Evolutionary conservation across 1,140 invertebrate species (phyloP), one percentile per base, ranked within the genome.

Genomic region (Musca vetustissima): DNA sequence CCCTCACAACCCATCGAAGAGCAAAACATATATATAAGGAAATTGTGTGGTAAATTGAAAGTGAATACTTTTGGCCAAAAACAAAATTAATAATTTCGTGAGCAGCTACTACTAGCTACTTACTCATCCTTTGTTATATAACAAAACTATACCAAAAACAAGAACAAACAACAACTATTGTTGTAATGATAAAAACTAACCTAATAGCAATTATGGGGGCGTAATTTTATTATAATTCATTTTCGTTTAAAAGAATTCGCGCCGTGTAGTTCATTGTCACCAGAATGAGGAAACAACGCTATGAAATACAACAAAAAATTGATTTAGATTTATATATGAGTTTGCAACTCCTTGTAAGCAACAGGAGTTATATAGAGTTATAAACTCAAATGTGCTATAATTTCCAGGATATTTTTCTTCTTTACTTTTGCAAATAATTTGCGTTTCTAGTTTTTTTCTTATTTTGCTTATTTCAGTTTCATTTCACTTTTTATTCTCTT

Each of bases 181-280:
- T 50, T 15, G 49, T n/a, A n/a, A 19, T 50, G 19, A 50, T 50
- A 22, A 53, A 19, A 53, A 22, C 50, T 9, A 53, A 53, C 19
- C 19, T 22, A 53, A 53, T 22, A 19, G 50, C 50, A 53, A 53
- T 53, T 53, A 22, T 53, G 50, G 50, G 50, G 50, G 50, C 22
- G 50, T 53, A 53, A 53, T 53, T 22, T 22, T 22, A 53, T 53
- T 43, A 28, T 28, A 43, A 43, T 43, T 6, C 36, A 43, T 43
- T 43, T 43, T 1, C 6, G 19, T 15, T 21, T 28, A 28, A n/a
- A n/a, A n/a, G n/a, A n/a, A n/a, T n/a, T n/a, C n/a, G n/a, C n/a
- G n/a, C n/a, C n/a, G n/a, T n/a, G n/a, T 2, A 43, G 36, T 53
- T 21, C 19, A 53, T 22, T 53, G 22, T 2, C 22, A 22, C 22